These are phyloP conservation scores for Volucella inflata DNA, from an alignment of 2,888 invertebrate species.

Conservation along the genomic window DNA sequence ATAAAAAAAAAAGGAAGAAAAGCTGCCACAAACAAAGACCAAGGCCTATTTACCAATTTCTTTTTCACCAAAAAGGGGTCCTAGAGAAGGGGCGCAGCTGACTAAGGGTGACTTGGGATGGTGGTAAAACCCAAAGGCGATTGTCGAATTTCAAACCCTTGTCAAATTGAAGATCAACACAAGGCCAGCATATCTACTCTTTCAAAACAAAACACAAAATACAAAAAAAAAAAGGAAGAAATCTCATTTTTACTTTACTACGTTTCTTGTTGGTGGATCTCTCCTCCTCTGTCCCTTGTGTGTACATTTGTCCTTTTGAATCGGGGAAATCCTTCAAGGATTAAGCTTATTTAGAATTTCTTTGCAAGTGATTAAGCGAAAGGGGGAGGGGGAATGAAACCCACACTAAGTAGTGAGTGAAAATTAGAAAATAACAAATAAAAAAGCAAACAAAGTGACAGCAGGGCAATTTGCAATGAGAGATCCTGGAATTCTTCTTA, in stretches of 20 bases:
- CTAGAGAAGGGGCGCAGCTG: too few relatives aligned
- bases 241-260: conserved; percentile 16
- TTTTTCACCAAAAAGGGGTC: too few relatives aligned
- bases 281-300: background rate
- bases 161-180: conserved; percentile 74
- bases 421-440: conserved; percentile 6
- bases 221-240: background rate
- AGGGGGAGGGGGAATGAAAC: conserved; percentile 14
- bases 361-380: conserved; percentile 70
- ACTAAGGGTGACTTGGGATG: background rate
- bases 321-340: conserved; percentile 71
- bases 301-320: conserved; percentile 69
- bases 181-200: conserved; percentile 45
- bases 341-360: conserved; percentile 73
- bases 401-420: background rate
- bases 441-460: conserved; percentile 36
- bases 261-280: background rate
- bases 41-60: conserved; percentile 50
- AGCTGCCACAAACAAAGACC: conserved; percentile 56
- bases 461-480: conserved; percentile 64
- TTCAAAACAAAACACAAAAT: background rate
- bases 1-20: conserved; percentile 11
- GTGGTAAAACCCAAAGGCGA: conserved; percentile 51
- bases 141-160: conserved; percentile 74
- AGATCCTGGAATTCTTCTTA: conserved; percentile 55